Base-by-base conservation (phyloP, 2,797 vertebrate genomes). In the Dicrostonyx torquatus region DNA sequence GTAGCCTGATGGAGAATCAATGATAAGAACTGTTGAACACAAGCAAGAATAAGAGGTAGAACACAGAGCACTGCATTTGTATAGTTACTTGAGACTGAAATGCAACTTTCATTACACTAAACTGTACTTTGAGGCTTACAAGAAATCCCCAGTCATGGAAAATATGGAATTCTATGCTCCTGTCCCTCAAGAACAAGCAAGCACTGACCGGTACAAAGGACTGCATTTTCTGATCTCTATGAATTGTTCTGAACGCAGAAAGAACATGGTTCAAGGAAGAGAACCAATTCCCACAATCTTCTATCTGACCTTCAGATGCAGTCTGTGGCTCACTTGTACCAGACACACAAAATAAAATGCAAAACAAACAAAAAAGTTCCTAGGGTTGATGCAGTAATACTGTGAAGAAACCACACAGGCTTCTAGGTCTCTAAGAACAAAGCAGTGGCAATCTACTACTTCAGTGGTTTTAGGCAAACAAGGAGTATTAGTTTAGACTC, bases 401-500 rank as follows among this genome's bases (percentile, higher is more conserved):
- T 60, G 7, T 80, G 91, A 94, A 34, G 72, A 53, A 83, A 94
- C n/a, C 31, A 87, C 82, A 24, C 2, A 76, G 34, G 13, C 64
- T 26, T 72, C 73, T 48, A 77, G n/a, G 73, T 31, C 37, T 94
- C 62, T 72, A 70, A 86, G 60, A n/a, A 90, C 29, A 34, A 48
- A 43, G 75, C 5, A 91, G 48, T 66, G 14, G 26, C 48, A 79
- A 66, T 55, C 62, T 14, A 92, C 79, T 53, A 87, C 13, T 62
- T 2, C 37, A 76, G 15, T 37, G 85, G n/a, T 86, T 34, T 48
- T 78, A 89, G 43, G 15, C 48, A 94, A 64, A 90, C 26, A 93
- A 86, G 73, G 68, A 91, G 43, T 40, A 92, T 68, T 66, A 76
- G 9, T 3, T 91, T 66, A 94, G 58, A 87, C 29, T 87, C 45